phyloP scores from a whole-genome alignment of 2,797 vertebrate genomes.

The Scyliorhinus canicula region DNA sequence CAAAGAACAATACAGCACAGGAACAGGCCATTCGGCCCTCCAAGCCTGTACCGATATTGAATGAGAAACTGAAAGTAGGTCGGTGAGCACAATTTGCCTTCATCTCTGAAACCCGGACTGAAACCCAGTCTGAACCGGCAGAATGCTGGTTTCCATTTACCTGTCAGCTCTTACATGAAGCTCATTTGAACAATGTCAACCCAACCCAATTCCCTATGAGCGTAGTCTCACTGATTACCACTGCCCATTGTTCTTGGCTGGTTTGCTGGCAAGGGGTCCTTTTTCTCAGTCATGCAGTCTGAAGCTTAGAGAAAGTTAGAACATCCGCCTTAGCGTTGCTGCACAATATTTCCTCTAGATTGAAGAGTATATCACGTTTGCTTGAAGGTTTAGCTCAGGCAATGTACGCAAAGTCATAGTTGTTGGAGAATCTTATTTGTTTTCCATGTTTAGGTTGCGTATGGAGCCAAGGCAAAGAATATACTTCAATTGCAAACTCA shows the following conservation, averaged over 20 bases:
- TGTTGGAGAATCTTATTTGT: neutral
- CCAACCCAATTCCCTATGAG: neutral
- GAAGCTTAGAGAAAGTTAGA: neutral
- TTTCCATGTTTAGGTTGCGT: slow-evolving; percentile 58
- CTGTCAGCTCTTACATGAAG: neutral
- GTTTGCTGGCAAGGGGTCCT: neutral
- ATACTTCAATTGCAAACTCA: slow-evolving; percentile 52
- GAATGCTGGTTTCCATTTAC: neutral
- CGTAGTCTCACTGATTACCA: neutral
- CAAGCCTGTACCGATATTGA: neutral
- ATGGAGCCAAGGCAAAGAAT: slow-evolving; percentile 64
- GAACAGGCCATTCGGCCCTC: no score
- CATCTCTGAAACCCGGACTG: neutral
- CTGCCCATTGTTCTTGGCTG: neutral
- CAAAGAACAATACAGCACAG: no score
- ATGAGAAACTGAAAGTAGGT: neutral
- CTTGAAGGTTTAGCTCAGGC: neutral
- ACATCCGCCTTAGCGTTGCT: neutral
- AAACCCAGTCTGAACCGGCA: neutral
- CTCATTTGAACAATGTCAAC: neutral
- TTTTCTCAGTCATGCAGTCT: neutral
- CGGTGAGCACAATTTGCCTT: neutral
- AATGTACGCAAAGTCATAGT: neutral
- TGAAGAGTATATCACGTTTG: neutral
- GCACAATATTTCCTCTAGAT: neutral